These are phyloP conservation scores for Acromyrmex charruanus DNA, from an alignment of 1,140 invertebrate species.

Conservation along the genomic window DNA sequence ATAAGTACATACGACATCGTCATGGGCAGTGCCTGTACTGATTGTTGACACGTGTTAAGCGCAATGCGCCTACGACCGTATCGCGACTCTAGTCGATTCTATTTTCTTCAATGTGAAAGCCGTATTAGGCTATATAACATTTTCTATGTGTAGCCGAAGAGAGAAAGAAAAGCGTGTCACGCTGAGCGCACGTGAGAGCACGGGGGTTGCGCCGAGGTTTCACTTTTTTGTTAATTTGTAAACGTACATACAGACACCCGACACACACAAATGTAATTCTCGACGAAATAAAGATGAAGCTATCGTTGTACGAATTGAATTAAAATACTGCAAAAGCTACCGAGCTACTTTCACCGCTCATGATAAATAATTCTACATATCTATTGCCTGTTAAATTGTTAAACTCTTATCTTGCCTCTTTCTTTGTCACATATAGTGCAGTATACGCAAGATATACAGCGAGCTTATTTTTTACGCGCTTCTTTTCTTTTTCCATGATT, in stretches of 20 bases:
- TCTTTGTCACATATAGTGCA: background rate
- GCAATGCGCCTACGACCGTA: slow-evolving; percentile 12
- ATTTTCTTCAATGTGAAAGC: slow-evolving; percentile 61
- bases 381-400: background rate
- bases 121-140: slow-evolving; percentile 34
- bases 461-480: slow-evolving; percentile 2
- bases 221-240: slow-evolving; percentile 56
- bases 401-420: background rate
- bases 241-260: background rate
- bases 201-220: slow-evolving; percentile 18
- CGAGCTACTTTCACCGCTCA: background rate
- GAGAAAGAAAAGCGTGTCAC: slow-evolving; percentile 45
- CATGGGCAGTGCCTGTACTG: slow-evolving; percentile 56
- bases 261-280: slow-evolving; percentile 36
- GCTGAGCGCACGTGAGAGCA: slow-evolving; percentile 27
- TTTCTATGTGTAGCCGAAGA: slow-evolving; percentile 38
- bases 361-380: slow-evolving; percentile 4
- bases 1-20: slow-evolving; percentile 10
- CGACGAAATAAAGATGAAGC: slow-evolving; percentile 43
- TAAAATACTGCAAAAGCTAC: slow-evolving; percentile 1
- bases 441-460: background rate
- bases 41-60: slow-evolving; percentile 45
- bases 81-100: slow-evolving; percentile 55
- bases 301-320: slow-evolving; percentile 18
- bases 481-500: background rate